These are phyloP conservation scores for Brachyhypopomus gauderio DNA, from an alignment of 2,113 vertebrate species.

Conservation along the genomic window DNA sequence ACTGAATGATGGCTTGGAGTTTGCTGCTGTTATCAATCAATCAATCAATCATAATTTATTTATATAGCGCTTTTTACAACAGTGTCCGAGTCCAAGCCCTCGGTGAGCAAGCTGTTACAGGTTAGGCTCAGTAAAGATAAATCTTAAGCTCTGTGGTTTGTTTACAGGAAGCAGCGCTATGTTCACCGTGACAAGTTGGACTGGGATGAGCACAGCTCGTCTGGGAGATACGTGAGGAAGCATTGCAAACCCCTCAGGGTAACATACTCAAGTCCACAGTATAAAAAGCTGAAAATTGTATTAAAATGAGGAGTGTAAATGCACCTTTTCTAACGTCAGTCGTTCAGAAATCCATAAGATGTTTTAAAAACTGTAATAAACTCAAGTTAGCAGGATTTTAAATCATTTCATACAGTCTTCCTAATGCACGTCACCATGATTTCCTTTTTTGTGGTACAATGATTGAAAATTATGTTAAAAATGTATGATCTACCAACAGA, in stretches of 20 bases:
- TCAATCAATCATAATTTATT: too few species aligned
- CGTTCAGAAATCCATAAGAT: neutral
- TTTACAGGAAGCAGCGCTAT: conserved; percentile 82
- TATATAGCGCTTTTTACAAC: too few species aligned
- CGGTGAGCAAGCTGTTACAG: neutral
- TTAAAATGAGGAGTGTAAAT: too few species aligned
- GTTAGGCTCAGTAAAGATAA: neutral
- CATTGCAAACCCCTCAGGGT: conserved; percentile 93
- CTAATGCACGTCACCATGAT: too few species aligned
- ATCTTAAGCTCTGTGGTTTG: neutral
- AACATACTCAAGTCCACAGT: conserved; percentile 41
- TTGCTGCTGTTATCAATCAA: too few species aligned
- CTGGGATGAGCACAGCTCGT: conserved; percentile 89
- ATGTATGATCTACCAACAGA: too few species aligned
- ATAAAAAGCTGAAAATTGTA: too few species aligned
- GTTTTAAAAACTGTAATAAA: neutral
- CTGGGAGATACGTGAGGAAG: conserved; percentile 87
- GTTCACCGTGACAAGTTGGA: conserved; percentile 86
- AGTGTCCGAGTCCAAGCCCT: too few species aligned
- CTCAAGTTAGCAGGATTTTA: neutral
- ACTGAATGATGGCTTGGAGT: too few species aligned
- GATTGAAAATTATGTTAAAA: too few species aligned
- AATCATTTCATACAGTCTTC: neutral
- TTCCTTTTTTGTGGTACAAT: too few species aligned
- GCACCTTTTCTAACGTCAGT: too few species aligned